Percentiles rank a stretch among this genome's conserved stretches.
These are phyloP conservation scores for Dichetophora obliterata DNA, from an alignment of 2,888 invertebrate species.

Conservation along the genomic window DNA sequence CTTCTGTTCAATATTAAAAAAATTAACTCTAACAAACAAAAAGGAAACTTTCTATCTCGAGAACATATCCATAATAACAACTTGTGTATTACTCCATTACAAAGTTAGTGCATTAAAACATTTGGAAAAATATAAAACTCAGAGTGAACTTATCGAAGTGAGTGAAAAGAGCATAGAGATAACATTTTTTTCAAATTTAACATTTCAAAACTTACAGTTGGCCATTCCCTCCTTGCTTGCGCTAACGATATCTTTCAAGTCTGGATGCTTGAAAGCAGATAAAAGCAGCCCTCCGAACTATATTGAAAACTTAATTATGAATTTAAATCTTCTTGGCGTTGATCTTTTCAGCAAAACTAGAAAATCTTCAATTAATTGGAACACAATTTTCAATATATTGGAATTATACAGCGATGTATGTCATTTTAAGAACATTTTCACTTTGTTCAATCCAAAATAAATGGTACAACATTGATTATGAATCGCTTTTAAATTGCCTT, in stretches of 20 bases:
- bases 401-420: conserved; percentile 54
- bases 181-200: neutral
- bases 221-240: conserved; percentile 52
- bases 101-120: conserved; percentile 54
- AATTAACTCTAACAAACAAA: conserved; percentile 34
- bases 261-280: conserved; percentile 43
- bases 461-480: conserved; percentile 54
- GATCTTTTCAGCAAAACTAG: conserved; percentile 27
- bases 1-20: no score
- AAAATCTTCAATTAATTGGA: conserved; percentile 44
- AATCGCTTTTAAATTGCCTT: conserved; percentile 53
- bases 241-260: conserved; percentile 46
- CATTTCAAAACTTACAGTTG: conserved; percentile 36
- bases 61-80: conserved; percentile 52
- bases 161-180: neutral
- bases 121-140: conserved; percentile 48
- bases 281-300: conserved; percentile 29
- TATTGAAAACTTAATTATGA: conserved; percentile 43
- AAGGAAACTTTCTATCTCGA: conserved; percentile 51
- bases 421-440: conserved; percentile 48
- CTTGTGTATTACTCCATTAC: conserved; percentile 55
- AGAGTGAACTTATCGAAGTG: conserved; percentile 52
- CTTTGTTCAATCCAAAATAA: conserved; percentile 42
- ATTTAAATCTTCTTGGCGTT: conserved; percentile 43
- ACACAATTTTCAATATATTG: conserved; percentile 51